phyloP scores from a whole-genome alignment of 2,113 vertebrate species.

The Platycercus adscitus region DNA sequence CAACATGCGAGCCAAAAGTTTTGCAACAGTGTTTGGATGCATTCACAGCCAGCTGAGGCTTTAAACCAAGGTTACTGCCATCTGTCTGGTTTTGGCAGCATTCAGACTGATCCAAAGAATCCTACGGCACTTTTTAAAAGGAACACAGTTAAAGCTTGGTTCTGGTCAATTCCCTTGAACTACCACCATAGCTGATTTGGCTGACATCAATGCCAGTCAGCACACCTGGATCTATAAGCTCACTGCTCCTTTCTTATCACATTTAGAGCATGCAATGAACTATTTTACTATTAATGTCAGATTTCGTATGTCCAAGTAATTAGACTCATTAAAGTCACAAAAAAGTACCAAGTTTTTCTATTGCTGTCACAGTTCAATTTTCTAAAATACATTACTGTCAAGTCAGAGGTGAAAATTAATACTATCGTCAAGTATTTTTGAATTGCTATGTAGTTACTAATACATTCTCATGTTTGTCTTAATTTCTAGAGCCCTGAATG shows the following conservation, averaged over 20 bases:
- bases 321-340: neutral
- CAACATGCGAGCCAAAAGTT: neutral
- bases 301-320: neutral
- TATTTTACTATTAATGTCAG: neutral
- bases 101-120: conserved; percentile 6
- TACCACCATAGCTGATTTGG: neutral
- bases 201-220: neutral
- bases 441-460: neutral
- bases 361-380: neutral
- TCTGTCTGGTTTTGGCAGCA: conserved; percentile 51
- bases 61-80: conserved; percentile 45
- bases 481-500: neutral
- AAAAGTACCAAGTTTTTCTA: neutral
- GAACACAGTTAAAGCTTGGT: neutral
- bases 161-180: conserved; percentile 5
- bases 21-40: neutral
- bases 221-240: neutral
- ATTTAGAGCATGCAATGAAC: neutral
- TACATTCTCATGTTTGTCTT: neutral
- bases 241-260: neutral
- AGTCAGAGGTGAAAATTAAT: conserved; percentile 17
- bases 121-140: neutral
- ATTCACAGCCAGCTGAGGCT: conserved; percentile 20
- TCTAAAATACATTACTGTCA: neutral
- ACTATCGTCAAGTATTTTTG: neutral